phyloP scores from a whole-genome alignment of 2,113 vertebrate species.

The Suricata suricatta region DNA sequence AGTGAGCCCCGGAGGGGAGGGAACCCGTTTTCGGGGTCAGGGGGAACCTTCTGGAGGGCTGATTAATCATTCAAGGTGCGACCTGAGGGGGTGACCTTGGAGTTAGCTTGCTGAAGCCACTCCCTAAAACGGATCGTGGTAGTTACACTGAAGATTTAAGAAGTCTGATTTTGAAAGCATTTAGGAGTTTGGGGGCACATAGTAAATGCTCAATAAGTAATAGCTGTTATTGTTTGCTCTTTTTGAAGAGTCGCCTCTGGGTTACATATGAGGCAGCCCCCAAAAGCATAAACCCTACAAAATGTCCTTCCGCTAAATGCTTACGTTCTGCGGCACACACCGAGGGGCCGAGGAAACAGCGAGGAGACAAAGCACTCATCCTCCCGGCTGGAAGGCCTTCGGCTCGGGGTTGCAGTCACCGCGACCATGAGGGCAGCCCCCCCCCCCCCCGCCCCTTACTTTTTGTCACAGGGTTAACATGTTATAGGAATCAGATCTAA shows the following conservation, averaged over 20 bases:
- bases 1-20: neutral
- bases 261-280: neutral
- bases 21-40: neutral
- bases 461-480: slow-evolving; percentile 78
- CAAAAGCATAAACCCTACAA: neutral
- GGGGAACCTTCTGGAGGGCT: neutral
- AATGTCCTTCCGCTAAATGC: neutral
- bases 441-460: neutral
- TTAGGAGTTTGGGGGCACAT: neutral
- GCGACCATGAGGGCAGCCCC: neutral
- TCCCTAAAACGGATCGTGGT: neutral
- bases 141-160: neutral
- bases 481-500: slow-evolving; percentile 79
- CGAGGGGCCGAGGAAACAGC: accelerated
- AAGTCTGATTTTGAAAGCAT: neutral
- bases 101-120: neutral
- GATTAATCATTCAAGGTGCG: neutral
- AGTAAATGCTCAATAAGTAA: slow-evolving; percentile 47
- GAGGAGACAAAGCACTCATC: neutral
- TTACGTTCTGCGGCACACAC: neutral
- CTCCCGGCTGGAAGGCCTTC: neutral
- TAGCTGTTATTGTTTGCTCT: neutral
- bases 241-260: neutral
- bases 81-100: neutral
- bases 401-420: neutral